Evolutionary conservation across 1,140 invertebrate species (phyloP), one percentile per base, ranked within the genome.

Genomic region (Pogonognathellus flavescens): DNA sequence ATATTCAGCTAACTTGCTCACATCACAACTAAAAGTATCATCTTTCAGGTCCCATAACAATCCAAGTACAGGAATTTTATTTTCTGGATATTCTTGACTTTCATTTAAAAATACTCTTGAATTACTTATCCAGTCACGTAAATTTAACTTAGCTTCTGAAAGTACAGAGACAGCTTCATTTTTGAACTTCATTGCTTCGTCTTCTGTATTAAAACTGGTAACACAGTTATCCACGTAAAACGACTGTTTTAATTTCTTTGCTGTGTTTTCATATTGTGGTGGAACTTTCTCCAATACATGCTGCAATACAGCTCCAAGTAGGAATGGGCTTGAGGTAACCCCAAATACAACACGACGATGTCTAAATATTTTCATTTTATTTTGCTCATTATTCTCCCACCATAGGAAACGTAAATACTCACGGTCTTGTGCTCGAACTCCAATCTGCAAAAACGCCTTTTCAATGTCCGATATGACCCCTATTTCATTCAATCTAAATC

Each of bases 201-300:
- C 8, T 16, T 18, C 13, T 5, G 57, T n/a, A 8, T 81, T 57
- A 0, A 83, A 0, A 20, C 14, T 20, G 1, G 53, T 62, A 4
- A 87, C 85, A 52, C 49, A 66, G 76, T 87, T 87, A 20, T 87
- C 85, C 5, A 86, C 80, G 49, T 87, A 87, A 8, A 87, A 72
- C 2, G 70, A 82, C 0, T 31, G 14, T 13, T 80, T 31, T 3
- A 80, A n/a, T 41, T 60, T 81, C 2, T 4, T 9, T 0, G 76
- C 84, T 0, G 52, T 53, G 0, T n/a, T 7, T 14, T 82, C 13
- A 1, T 52, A 5, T 16, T 55, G 55, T 2, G 52, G 13, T 14
- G n/a, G n/a, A n/a, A n/a, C 59, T n/a, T 31, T 7, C 5, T 72
- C 50, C 52, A 87, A 59, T n/a, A n/a, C n/a, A 50, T 87, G 86